Percentiles rank a stretch among this genome's conserved stretches.
Conservation (phyloP, 2,113 vertebrate genomes). For the Neogale vison region DNA sequence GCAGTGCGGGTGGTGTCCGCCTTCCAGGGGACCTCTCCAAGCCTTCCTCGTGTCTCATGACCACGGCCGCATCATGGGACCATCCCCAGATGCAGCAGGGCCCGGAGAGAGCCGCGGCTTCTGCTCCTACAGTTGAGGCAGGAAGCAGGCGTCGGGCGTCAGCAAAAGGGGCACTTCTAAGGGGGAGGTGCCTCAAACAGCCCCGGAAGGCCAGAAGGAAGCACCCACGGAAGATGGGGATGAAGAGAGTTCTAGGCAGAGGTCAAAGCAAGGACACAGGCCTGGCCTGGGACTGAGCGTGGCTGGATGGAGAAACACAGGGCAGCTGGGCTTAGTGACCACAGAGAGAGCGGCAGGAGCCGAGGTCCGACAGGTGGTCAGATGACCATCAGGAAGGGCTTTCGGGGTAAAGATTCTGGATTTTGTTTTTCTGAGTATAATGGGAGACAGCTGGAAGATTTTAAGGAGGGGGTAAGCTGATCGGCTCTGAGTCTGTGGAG, state of each 20-base stretch:
- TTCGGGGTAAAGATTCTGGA: background rate
- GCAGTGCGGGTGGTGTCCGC: fast-evolving
- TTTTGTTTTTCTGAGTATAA: background rate
- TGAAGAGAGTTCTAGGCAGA: background rate
- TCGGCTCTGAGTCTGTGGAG: background rate
- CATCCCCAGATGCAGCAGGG: background rate
- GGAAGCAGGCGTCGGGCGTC: background rate
- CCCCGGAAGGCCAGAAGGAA: background rate
- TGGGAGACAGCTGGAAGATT: background rate
- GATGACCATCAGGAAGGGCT: fast-evolving
- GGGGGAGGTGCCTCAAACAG: too few species aligned
- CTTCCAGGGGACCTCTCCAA: too few species aligned
- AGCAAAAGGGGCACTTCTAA: background rate
- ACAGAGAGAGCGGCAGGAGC: background rate
- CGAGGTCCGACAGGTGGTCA: background rate
- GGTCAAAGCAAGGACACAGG: background rate
- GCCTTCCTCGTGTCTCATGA: too few species aligned
- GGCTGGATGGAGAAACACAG: fast-evolving
- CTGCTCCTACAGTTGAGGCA: too few species aligned
- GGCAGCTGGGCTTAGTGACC: fast-evolving
- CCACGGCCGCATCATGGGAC: background rate
- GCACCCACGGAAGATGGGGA: background rate
- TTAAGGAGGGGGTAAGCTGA: background rate
- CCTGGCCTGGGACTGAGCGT: background rate
- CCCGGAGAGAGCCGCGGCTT: background rate